Conservation (phyloP, 2,888 invertebrate genomes). For the Tinea trinotella region DNA sequence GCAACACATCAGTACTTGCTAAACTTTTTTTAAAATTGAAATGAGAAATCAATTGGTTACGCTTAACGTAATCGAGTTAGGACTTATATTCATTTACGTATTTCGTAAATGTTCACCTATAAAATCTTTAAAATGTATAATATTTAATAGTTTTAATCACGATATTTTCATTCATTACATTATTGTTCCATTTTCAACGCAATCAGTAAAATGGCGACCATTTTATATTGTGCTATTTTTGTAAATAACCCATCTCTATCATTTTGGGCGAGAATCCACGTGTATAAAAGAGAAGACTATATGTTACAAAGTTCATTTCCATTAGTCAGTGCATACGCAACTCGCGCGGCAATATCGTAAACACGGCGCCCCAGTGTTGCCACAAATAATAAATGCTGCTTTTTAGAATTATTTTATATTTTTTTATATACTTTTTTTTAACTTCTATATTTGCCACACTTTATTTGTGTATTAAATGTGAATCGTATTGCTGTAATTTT, state of each 20-base stretch:
- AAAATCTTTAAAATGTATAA: neutral
- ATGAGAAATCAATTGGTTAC: neutral
- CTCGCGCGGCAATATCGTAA: slow-evolving; percentile 68
- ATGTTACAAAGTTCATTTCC: slow-evolving; percentile 43
- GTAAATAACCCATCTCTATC: slow-evolving; percentile 45
- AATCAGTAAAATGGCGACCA: slow-evolving; percentile 53
- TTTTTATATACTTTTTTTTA: neutral
- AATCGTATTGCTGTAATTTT: too few species aligned
- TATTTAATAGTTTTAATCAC: neutral
- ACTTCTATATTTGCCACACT: too few species aligned
- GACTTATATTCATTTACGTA: neutral
- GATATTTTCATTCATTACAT: neutral
- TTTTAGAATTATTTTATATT: neutral
- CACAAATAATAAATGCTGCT: slow-evolving; percentile 27
- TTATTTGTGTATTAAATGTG: too few species aligned
- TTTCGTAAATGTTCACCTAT: neutral
- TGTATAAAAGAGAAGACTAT: slow-evolving; percentile 43
- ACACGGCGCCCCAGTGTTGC: slow-evolving; percentile 52
- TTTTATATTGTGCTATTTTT: slow-evolving; percentile 53
- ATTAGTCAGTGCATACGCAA: slow-evolving; percentile 59
- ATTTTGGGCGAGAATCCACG: slow-evolving; percentile 23
- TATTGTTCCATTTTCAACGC: neutral
- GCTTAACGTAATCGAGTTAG: neutral
- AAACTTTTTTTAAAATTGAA: neutral
- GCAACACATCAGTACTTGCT: neutral